Conservation (phyloP, 2,797 vertebrate species). For the Botia kubotai region DNA sequence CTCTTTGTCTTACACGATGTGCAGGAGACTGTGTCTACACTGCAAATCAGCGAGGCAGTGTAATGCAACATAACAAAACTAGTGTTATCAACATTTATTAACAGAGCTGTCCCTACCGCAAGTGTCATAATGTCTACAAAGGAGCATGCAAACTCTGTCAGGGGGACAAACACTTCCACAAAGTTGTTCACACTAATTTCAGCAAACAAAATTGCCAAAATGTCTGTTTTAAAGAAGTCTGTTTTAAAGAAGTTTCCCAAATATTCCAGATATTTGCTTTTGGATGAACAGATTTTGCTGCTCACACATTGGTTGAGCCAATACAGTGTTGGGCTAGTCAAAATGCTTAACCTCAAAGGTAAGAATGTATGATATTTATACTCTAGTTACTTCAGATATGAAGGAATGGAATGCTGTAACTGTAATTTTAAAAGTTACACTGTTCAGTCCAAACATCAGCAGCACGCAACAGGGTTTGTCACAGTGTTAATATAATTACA, state of each 20-base stretch:
- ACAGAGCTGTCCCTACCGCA: not conserved
- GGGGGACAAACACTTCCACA: too few relatives aligned
- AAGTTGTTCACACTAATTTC: too few relatives aligned
- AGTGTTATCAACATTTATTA: conserved; percentile 1
- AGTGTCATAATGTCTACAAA: not conserved
- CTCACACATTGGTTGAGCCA: not conserved
- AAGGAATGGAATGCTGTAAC: too few relatives aligned
- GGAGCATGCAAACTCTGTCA: not conserved
- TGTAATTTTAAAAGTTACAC: not conserved
- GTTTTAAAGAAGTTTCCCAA: not conserved
- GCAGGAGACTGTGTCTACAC: not conserved
- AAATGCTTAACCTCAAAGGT: not conserved
- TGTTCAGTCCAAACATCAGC: not conserved
- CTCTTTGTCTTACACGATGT: not conserved
- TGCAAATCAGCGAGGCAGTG: not conserved
- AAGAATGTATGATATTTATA: not conserved
- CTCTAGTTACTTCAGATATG: too few relatives aligned
- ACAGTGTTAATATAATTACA: conserved; percentile 32
- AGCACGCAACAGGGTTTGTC: not conserved
- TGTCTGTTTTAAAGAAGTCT: not conserved
- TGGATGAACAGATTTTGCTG: not conserved
- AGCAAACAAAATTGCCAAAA: too few relatives aligned
- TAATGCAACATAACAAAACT: not conserved
- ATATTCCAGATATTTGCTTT: not conserved
- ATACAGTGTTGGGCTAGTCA: not conserved